phyloP scores from a whole-genome alignment of 2,797 vertebrate genomes.

The Oreochromis grahami region DNA sequence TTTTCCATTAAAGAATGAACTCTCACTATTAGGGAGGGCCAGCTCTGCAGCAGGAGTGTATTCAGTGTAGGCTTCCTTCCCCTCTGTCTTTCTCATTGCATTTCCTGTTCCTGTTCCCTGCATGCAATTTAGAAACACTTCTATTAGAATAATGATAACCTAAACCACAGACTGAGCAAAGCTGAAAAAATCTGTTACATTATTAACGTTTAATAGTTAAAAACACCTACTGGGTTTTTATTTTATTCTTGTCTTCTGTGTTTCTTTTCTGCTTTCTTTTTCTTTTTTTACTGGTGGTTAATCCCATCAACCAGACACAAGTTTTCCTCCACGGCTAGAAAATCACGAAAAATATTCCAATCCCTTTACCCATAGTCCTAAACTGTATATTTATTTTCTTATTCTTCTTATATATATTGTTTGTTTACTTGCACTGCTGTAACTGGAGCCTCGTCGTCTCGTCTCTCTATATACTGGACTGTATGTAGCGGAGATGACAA shows the following conservation, averaged over 20 bases:
- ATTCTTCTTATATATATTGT: too few relatives aligned
- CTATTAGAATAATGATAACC: background rate
- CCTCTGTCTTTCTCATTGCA: background rate
- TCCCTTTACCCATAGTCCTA: background rate
- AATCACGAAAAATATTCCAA: background rate
- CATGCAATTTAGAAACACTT: background rate
- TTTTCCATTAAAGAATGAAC: accelerated
- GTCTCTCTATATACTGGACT: too few relatives aligned
- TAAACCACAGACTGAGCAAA: background rate
- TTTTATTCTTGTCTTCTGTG: background rate
- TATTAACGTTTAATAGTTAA: background rate
- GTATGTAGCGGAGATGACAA: too few relatives aligned
- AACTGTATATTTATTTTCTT: too few relatives aligned
- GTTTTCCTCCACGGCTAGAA: background rate
- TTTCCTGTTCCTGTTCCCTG: background rate
- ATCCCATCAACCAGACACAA: background rate
- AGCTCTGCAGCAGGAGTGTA: background rate
- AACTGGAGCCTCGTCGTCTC: too few relatives aligned
- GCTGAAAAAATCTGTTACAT: background rate
- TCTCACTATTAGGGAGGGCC: background rate
- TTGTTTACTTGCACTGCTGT: too few relatives aligned
- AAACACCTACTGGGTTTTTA: background rate
- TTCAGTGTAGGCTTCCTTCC: background rate
- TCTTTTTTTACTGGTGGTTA: background rate
- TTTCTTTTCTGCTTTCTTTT: background rate